Evolutionary conservation across 1,140 invertebrate genomes (phyloP), one percentile per base, ranked within the genome.

Genomic region (Formica exsecta): DNA sequence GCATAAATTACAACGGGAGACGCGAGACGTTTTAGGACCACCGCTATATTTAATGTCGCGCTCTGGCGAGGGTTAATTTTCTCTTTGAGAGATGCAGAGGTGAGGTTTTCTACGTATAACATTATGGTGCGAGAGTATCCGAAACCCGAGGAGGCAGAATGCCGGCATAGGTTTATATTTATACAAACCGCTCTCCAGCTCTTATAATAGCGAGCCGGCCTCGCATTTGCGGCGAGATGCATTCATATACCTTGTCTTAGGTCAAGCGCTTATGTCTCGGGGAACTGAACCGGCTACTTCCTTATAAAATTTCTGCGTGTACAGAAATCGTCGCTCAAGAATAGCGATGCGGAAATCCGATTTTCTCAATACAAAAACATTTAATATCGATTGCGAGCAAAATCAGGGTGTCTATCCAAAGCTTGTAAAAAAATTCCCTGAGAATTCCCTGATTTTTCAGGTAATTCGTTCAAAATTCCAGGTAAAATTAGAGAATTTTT

Each of bases 91-190:
- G 79, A 89, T 66, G 88, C 70, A 88, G 91, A 90, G 76, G 86
- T 89, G 85, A 87, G 22, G 80, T 88, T 70, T 70, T 88, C 66
- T 71, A 87, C 89, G 86, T 86, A 91, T 93, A 94, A 81, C 25
- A 22, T 94, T 93, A 91, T 93, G 88, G 90, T 87, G 93, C 92
- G 68, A 41, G 65, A 80, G 91, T 84, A 91, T 89, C 92, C 89
- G 93, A 94, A 93, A 94, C 93, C 91, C 90, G 93, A 94, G 92
- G 64, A 94, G 92, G 75, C 87, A 86, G 90, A 89, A 70, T 88
- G 73, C 89, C 80, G 86, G 86, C 90, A 90, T 91, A 76, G 86
- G 93, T 93, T 94, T 94, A 94, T 93, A 94, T 94, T 94, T 94
- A 93, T 93, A 92, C 91, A 92, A 61, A 70, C 83, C 86, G 91